Evolutionary conservation across 1,140 invertebrate species (phyloP), one percentile per base, ranked within the genome.

Genomic region (Cotesia vestalis): DNA sequence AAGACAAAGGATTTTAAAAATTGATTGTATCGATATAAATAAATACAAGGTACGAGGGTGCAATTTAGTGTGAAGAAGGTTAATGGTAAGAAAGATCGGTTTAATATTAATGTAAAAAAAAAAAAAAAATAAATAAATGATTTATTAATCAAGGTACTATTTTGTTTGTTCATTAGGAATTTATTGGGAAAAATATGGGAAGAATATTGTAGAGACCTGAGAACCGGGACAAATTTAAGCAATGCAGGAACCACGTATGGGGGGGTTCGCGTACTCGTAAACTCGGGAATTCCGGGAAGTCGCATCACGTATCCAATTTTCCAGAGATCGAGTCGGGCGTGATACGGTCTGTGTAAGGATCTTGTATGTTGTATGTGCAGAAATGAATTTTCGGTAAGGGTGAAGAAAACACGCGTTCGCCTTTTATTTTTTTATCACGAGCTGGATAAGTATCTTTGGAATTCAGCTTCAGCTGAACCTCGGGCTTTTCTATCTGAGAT

Each of bases 291-390:
- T 77, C 79, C 74, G 69, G 69, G 72, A 74, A 84, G 81, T 84
- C 81, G 79, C 78, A 84, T 84, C 83, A 84, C 83, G 83, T 83
- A 84, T 84, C 83, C 84, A 84, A 85, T 85, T 85, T 84, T 84
- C 82, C 78, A 73, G 78, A 81, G 81, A 81, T 84, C 81, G 83
- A 77, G 72, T 78, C 74, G 69, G 69, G 75, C 78, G 80, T 78
- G 82, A 84, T 84, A 79, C 60, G 73, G 73, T 78, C 79, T 78
- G 80, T 78, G 80, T 80, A 81, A 75, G 80, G 70, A 66, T n/a
- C 59, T 69, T 72, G 72, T 75, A 59, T 66, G 27, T 27, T 27
- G 27, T 27, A 27, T 27, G 27, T 27, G 51, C 52, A 46, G 46
- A 61, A 75, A 69, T 75, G 71, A 75, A 46, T 46, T 46, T 46